phyloP scores from a whole-genome alignment of 2,797 vertebrate species.

The Sphenopsis melanotis region DNA sequence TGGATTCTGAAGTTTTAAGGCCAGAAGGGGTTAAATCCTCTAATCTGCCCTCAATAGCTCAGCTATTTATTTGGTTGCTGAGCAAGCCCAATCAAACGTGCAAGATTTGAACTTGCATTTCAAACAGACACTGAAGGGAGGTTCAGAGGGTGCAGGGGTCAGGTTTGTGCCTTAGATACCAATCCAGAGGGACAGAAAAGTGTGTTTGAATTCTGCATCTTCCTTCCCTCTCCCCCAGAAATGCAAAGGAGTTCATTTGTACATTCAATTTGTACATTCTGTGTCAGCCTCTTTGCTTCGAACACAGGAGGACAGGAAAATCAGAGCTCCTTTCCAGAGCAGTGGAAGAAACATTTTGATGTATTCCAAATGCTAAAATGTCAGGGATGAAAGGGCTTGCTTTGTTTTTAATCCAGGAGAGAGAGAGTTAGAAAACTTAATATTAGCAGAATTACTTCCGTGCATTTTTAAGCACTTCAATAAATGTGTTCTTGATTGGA shows the following conservation, averaged over 20 bases:
- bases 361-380: conserved; percentile 40
- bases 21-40: neutral
- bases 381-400: conserved; percentile 27
- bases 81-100: neutral
- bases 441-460: conserved; percentile 30
- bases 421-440: conserved; percentile 42
- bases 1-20: neutral
- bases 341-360: conserved; percentile 14
- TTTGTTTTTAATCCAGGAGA: conserved; percentile 53
- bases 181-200: neutral
- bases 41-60: neutral
- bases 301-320: neutral
- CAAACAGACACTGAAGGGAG: rapidly evolving
- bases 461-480: conserved; percentile 46
- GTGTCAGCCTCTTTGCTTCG: neutral
- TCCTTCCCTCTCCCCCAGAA: neutral
- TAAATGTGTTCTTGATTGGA: conserved; percentile 50
- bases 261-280: neutral
- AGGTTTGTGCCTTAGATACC: neutral
- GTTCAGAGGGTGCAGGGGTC: neutral
- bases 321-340: neutral
- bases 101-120: neutral
- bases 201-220: neutral
- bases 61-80: neutral
- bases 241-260: neutral